Percentiles rank a stretch among this genome's conserved stretches.
phyloP scores from a whole-genome alignment of 2,888 invertebrate genomes.

The Sarcophaga rosellei region DNA sequence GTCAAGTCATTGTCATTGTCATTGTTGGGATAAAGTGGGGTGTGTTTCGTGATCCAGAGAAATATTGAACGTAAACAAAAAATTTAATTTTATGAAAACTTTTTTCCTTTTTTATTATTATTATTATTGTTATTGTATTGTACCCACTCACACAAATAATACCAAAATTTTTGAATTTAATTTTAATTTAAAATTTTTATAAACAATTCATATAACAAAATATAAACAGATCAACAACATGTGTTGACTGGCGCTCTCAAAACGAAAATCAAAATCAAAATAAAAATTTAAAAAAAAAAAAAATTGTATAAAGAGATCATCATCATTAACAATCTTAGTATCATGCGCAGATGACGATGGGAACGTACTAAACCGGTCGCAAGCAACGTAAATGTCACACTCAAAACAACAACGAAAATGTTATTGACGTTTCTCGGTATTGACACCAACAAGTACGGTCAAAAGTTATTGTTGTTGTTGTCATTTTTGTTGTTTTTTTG shows the following conservation, averaged over 20 bases:
- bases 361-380: not conserved
- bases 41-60: not conserved
- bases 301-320: not conserved
- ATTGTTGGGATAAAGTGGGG: not conserved
- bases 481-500: not conserved
- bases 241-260: not conserved
- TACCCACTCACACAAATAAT: not conserved
- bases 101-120: not conserved
- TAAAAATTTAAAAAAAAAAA: not conserved
- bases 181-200: not conserved
- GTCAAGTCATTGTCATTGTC: not conserved
- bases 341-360: not conserved
- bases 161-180: not conserved
- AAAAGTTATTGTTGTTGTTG: not conserved
- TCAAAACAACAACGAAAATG: not conserved
- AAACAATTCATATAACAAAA: not conserved
- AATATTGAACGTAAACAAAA: not conserved
- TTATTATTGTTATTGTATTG: not conserved
- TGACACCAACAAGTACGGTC: slow-evolving; percentile 56
- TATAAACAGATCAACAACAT: not conserved
- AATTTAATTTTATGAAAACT: not conserved
- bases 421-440: slow-evolving; percentile 40
- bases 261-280: too few relatives aligned
- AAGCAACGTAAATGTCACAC: slow-evolving; percentile 12
- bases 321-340: too few relatives aligned